These are phyloP conservation scores for Rhynchomys soricoides DNA, from an alignment of 2,113 vertebrate genomes.

Conservation along the genomic window DNA sequence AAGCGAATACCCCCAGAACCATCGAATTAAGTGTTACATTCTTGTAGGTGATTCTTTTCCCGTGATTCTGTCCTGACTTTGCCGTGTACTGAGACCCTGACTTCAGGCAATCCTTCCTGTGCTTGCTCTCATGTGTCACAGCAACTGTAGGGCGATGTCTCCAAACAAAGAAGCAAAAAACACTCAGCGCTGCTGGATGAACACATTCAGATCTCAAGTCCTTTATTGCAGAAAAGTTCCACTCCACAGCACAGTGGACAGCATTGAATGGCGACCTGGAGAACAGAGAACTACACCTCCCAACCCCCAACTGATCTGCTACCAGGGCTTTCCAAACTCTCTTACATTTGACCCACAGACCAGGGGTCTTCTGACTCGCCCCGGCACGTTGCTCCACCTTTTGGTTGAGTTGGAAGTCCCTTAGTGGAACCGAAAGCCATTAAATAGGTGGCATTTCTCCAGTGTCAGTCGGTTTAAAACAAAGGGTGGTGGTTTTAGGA, in stretches of 20 bases:
- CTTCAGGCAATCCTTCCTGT: not conserved
- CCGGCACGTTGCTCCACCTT: not conserved
- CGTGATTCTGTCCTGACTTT: slow-evolving; percentile 3
- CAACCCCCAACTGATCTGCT: not conserved
- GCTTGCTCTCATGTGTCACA: not conserved
- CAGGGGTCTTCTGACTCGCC: not conserved
- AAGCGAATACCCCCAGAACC: slow-evolving; percentile 18
- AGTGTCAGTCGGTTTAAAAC: slow-evolving; percentile 18
- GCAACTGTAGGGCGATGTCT: not conserved
- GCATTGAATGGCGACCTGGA: not conserved
- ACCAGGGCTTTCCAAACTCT: not conserved
- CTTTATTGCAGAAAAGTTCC: not conserved
- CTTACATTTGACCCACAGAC: not conserved
- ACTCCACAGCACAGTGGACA: not conserved
- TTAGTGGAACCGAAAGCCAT: not conserved
- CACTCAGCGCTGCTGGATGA: not conserved
- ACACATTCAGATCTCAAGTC: not conserved
- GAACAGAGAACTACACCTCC: not conserved
- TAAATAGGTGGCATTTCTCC: slow-evolving; percentile 21
- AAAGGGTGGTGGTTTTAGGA: slow-evolving; percentile 28
- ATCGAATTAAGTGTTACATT: slow-evolving; percentile 49
- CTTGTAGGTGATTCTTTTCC: not conserved
- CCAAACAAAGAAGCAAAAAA: not conserved
- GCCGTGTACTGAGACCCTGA: not conserved
- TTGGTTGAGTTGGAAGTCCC: not conserved